Conservation (phyloP, 2,797 vertebrate genomes). For the Eptatretus atami region DNA sequence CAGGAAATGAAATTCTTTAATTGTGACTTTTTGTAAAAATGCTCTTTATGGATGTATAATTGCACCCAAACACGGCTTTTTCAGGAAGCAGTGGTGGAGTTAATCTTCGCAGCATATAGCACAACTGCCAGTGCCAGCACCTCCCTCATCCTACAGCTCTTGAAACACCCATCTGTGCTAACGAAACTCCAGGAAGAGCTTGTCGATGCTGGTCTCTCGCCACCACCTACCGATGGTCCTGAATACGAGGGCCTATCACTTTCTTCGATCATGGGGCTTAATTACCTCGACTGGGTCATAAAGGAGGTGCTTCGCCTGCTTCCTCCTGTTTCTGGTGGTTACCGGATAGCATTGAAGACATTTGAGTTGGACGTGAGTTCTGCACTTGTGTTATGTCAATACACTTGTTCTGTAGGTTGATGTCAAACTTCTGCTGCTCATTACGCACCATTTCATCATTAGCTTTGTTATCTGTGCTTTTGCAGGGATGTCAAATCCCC, state of each 20-base stretch:
- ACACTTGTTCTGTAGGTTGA: too few species aligned
- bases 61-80: too few species aligned
- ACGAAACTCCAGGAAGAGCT: constrained; percentile 70
- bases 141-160: constrained; percentile 74
- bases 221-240: constrained; percentile 32
- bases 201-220: constrained; percentile 35
- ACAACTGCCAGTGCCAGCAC: constrained; percentile 82
- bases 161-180: constrained; percentile 46
- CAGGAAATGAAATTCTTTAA: too few species aligned
- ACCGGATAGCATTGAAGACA: constrained; percentile 76
- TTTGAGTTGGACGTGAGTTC: constrained; percentile 74
- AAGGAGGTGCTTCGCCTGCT: constrained; percentile 84
- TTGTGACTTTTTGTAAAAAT: too few species aligned
- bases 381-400: too few species aligned
- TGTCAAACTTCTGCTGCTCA: too few species aligned
- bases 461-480: neutral
- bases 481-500: constrained; percentile 72
- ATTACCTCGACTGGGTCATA: constrained; percentile 84
- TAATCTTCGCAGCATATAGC: constrained; percentile 75
- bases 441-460: too few species aligned
- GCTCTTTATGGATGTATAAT: too few species aligned
- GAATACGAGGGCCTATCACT: constrained; percentile 45
- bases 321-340: constrained; percentile 64
- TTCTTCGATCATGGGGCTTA: constrained; percentile 36
- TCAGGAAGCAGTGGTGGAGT: constrained; percentile 43